Percentiles rank a stretch among this genome's conserved stretches.
Evolutionary conservation across 2,888 invertebrate genomes (phyloP).

Genomic region (Schizaphis graminum): DNA sequence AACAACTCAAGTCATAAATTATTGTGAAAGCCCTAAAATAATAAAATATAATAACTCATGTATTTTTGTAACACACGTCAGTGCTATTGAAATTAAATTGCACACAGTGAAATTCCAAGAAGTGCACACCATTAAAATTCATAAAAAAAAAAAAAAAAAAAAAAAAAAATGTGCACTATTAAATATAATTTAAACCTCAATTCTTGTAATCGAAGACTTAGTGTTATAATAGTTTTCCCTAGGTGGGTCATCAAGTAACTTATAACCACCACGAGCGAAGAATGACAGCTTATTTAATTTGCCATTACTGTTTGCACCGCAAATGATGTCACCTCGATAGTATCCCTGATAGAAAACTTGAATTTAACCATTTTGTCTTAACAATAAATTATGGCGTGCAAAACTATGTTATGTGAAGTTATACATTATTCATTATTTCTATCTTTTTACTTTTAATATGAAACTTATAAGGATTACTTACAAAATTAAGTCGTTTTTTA

Average conservation of each 20-base stretch:
- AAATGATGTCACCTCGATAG: conserved; percentile 49
- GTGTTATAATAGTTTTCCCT: conserved; percentile 61
- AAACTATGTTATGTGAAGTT: background rate
- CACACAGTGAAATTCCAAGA: conserved; percentile 22
- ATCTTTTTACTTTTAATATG: background rate
- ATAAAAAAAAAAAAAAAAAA: conserved; percentile 34
- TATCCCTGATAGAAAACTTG: conserved; percentile 55
- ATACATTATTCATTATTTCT: background rate
- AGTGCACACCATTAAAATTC: conserved; percentile 24
- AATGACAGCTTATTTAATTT: conserved; percentile 59
- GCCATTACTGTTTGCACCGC: conserved; percentile 46
- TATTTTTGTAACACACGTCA: background rate
- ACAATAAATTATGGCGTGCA: background rate
- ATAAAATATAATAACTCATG: conserved; percentile 14
- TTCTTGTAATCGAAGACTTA: conserved; percentile 59
- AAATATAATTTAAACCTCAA: conserved; percentile 54
- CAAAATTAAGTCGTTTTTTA: conserved; percentile 56
- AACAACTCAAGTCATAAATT: conserved; percentile 18
- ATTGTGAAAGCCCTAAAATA: conserved; percentile 25
- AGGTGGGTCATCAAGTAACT: conserved; percentile 58
- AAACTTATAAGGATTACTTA: conserved; percentile 27
- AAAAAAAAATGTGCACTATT: conserved; percentile 56
- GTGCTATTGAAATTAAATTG: conserved; percentile 38
- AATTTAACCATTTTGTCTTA: conserved; percentile 42
- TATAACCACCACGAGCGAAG: conserved; percentile 59